A percentile compares a stretch with the other conserved stretches of the same genome.
These are phyloP conservation scores for Falco biarmicus DNA, from an alignment of 2,797 vertebrate species.

Conservation along the genomic window DNA sequence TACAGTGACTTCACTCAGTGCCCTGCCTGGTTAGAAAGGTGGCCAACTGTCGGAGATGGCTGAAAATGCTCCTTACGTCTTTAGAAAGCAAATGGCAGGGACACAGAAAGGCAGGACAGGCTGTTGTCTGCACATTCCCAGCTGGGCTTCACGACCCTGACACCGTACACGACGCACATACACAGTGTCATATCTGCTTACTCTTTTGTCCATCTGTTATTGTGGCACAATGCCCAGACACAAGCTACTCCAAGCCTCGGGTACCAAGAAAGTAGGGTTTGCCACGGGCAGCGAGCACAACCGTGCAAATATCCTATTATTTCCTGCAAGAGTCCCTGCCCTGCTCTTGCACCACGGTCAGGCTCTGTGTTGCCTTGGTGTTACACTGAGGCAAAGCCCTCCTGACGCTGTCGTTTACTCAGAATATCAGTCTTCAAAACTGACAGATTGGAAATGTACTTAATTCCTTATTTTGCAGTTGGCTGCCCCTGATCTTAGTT, in stretches of 20 bases:
- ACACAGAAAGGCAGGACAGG: neutral
- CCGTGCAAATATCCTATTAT: neutral
- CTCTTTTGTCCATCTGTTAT: conserved; percentile 64
- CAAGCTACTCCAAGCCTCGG: neutral
- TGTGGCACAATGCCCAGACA: conserved; percentile 39
- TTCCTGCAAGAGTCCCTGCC: neutral
- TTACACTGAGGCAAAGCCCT: neutral
- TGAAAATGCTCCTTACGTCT: neutral
- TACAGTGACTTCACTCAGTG: neutral
- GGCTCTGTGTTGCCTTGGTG: neutral
- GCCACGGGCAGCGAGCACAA: neutral
- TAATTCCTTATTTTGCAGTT: neutral
- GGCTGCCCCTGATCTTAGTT: neutral
- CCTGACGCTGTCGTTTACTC: neutral
- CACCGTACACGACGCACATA: neutral
- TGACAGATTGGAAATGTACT: conserved; percentile 21
- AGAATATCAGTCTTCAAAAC: neutral
- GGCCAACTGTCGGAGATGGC: neutral
- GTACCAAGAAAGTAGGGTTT: neutral
- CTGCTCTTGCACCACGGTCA: neutral
- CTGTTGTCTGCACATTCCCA: neutral
- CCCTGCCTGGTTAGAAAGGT: neutral
- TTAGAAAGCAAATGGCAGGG: neutral
- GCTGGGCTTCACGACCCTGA: neutral
- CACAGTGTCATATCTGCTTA: conserved; percentile 7